Evolutionary conservation across 2,888 invertebrate genomes (phyloP).

Genomic region (Limnephilus marmoratus): DNA sequence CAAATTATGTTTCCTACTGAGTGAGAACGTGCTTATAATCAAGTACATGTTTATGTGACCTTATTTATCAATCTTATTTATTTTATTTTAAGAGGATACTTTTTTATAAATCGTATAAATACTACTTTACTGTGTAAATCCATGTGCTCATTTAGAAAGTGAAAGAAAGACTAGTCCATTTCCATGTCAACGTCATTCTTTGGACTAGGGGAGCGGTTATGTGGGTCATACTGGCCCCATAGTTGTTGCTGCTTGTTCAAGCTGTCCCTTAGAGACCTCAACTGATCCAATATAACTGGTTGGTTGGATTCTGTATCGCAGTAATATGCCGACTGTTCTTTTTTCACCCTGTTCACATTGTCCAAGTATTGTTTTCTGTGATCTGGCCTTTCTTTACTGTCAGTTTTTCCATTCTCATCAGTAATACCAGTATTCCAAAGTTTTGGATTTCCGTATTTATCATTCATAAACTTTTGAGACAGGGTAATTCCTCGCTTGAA

Average conservation of each 20-base stretch:
- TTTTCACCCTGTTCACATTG: slow-evolving; percentile 59
- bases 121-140: slow-evolving; percentile 25
- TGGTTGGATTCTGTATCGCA: slow-evolving; percentile 59
- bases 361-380: slow-evolving; percentile 61
- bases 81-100: slow-evolving; percentile 9
- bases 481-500: slow-evolving; percentile 73
- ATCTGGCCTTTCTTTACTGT: slow-evolving; percentile 58
- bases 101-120: slow-evolving; percentile 47
- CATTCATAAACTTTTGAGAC: slow-evolving; percentile 77
- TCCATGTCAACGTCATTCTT: slow-evolving; percentile 65
- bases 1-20: slow-evolving; percentile 40
- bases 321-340: slow-evolving; percentile 63
- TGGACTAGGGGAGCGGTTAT: slow-evolving; percentile 62
- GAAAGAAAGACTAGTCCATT: slow-evolving; percentile 57
- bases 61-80: slow-evolving; percentile 30
- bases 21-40: background rate
- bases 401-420: slow-evolving; percentile 58
- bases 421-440: slow-evolving; percentile 69
- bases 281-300: slow-evolving; percentile 70
- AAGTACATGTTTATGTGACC: slow-evolving; percentile 37
- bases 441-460: slow-evolving; percentile 76
- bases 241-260: slow-evolving; percentile 76
- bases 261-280: slow-evolving; percentile 73
- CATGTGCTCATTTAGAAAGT: slow-evolving; percentile 25
- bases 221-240: slow-evolving; percentile 72